phyloP scores from a whole-genome alignment of 1,140 invertebrate species.

The Drosophila tsacasi region DNA sequence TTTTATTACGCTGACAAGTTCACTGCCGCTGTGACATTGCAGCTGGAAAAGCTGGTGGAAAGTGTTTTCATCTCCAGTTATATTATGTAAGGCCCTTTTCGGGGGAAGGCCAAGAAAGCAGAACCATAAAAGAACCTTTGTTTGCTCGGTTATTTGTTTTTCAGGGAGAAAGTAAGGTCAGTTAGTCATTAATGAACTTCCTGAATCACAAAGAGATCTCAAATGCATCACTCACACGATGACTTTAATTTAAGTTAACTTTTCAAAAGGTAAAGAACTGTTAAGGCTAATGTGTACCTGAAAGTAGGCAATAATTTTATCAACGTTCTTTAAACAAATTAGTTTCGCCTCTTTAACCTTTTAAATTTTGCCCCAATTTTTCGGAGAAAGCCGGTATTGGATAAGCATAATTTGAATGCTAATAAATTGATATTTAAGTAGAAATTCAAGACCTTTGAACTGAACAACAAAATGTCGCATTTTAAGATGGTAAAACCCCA shows the following conservation, averaged over 20 bases:
- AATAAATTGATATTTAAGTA: neutral
- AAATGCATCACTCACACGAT: neutral
- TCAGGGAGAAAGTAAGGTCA: constrained; percentile 41
- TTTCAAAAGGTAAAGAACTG: neutral
- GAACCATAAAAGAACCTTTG: constrained; percentile 13
- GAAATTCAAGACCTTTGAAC: neutral
- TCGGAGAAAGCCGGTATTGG: constrained; percentile 6
- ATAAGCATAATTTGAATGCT: neutral
- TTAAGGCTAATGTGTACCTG: constrained; percentile 8
- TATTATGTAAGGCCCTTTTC: constrained; percentile 5
- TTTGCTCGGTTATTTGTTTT: constrained; percentile 6
- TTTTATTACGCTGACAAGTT: constrained; percentile 18
- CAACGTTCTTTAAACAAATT: neutral
- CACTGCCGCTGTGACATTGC: constrained; percentile 18
- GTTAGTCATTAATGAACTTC: constrained; percentile 35
- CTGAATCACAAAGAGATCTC: constrained; percentile 36
- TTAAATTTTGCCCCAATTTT: constrained; percentile 17
- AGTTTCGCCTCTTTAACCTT: too few relatives aligned
- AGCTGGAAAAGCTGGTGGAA: constrained; percentile 13
- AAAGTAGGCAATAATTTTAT: constrained; percentile 38
- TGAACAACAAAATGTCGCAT: neutral
- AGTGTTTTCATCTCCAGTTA: constrained; percentile 2
- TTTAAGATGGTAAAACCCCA: constrained; percentile 5
- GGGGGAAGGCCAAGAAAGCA: neutral
- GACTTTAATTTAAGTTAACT: neutral